phyloP scores from a whole-genome alignment of 1,140 invertebrate genomes.

The Teleogryllus occipitalis region DNA sequence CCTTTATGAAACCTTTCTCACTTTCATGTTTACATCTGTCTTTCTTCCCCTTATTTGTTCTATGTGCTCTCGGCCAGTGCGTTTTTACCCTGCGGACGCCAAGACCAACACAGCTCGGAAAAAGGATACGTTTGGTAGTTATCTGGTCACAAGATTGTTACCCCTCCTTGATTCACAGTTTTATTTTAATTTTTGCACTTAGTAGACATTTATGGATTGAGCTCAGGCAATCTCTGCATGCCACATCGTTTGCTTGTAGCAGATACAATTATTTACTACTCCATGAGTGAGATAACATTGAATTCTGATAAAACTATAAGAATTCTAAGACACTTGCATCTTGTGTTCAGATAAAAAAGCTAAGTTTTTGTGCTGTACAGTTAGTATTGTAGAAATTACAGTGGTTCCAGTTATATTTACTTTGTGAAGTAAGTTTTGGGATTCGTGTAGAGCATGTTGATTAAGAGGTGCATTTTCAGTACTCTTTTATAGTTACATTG shows the following conservation, averaged over 20 bases:
- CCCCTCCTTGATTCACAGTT: not conserved
- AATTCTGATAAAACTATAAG: no score
- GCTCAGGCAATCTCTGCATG: not conserved
- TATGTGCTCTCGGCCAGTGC: conserved; percentile 19
- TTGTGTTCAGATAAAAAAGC: no score
- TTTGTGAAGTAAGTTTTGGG: no score
- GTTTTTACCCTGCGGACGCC: conserved; percentile 20
- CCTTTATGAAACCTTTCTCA: not conserved
- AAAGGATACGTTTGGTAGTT: conserved; percentile 24
- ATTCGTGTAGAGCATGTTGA: no score
- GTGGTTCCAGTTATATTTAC: no score
- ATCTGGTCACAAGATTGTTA: conserved; percentile 11
- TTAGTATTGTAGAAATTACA: no score
- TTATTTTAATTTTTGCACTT: conserved; percentile 1
- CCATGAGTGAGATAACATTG: no score
- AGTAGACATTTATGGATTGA: not conserved
- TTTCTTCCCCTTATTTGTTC: conserved; percentile 4
- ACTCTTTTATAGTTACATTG: no score
- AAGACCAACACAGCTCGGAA: conserved; percentile 16
- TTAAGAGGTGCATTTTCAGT: no score
- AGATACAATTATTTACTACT: no score
- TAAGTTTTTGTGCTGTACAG: no score
- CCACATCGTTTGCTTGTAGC: not conserved
- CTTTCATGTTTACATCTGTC: conserved; percentile 4
- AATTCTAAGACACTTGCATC: no score